Evolutionary conservation across 1,140 invertebrate species (phyloP), one percentile per base, ranked within the genome.

Genomic region (Penaeus vannamei): DNA sequence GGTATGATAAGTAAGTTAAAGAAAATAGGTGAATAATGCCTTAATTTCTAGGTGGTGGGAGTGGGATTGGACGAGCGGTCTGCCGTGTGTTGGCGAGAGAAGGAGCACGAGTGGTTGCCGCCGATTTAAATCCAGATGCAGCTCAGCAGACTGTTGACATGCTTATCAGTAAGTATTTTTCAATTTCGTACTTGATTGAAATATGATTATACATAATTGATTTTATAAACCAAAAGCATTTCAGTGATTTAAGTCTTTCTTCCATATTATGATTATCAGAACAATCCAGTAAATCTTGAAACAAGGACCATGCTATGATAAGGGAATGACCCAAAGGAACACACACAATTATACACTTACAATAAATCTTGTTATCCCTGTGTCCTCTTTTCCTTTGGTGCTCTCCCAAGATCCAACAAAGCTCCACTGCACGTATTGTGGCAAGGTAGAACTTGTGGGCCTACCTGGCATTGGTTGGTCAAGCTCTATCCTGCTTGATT

Each of bases 21-120:
- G 1, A 36, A 4, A 46, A 46, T 23, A 46, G 59, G 17, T 26
- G 46, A 42, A 81, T n/a, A 81, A 22, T 1, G 79, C 22, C 14
- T 81, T 81, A 10, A 81, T 81, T 80, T 80, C 46, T 98, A 2
- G 98, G 98, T 36, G 97, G 96, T 46, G 97, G 96, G 62, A 96
- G 96, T 84, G 98, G 98, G 20, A 95, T 99, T 36, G 98, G 98
- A 32, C 94, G 97, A 89, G 94, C 97, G 80, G 93, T 99, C 85
- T 96, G 97, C 0, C 92, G 96, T 0, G 95, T 96, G 91, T 95
- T 98, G 91, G 97, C 96, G 14, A 95, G 95, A 91, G 93, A 96
- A 23, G 96, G 97, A 85, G 96, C 96, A 69, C 95, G 94, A 86
- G 95, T 99, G 26, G 96, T 99, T 14, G 94, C 98, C 60, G 98